Percentiles rank a stretch among this genome's conserved stretches.
phyloP scores from a whole-genome alignment of 2,797 vertebrate genomes.

The Enteromius fasciolatus region DNA sequence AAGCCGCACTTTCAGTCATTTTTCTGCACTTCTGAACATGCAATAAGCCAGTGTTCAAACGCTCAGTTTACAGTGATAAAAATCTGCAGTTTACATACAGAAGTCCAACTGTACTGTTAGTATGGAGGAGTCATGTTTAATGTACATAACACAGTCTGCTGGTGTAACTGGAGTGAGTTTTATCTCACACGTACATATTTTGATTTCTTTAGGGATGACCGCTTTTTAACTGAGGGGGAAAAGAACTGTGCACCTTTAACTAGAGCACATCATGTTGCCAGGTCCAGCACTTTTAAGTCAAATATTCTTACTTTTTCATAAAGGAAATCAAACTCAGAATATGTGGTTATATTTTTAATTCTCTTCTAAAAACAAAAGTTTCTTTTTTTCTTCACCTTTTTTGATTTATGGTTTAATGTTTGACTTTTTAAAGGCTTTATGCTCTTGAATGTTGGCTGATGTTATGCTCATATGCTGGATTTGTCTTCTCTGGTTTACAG shows the following conservation, averaged over 20 bases:
- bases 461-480: too few species aligned
- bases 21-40: not conserved
- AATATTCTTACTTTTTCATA: not conserved
- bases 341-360: not conserved
- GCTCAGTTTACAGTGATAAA: not conserved
- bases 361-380: too few species aligned
- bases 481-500: slow-evolving; percentile 7
- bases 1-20: not conserved
- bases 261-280: not conserved
- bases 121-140: not conserved
- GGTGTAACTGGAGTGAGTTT: not conserved
- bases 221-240: not conserved
- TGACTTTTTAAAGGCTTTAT: not conserved
- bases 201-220: not conserved
- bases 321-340: not conserved
- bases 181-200: not conserved
- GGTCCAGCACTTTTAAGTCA: slow-evolving; percentile 11
- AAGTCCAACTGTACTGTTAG: not conserved
- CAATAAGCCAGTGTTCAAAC: not conserved
- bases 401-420: not conserved
- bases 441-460: not conserved
- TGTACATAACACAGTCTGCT: not conserved
- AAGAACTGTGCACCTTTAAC: not conserved
- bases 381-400: not conserved
- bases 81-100: not conserved